Evolutionary conservation across 2,113 vertebrate species (phyloP), one percentile per base, ranked within the genome.

Genomic region (Ciconia stormi): DNA sequence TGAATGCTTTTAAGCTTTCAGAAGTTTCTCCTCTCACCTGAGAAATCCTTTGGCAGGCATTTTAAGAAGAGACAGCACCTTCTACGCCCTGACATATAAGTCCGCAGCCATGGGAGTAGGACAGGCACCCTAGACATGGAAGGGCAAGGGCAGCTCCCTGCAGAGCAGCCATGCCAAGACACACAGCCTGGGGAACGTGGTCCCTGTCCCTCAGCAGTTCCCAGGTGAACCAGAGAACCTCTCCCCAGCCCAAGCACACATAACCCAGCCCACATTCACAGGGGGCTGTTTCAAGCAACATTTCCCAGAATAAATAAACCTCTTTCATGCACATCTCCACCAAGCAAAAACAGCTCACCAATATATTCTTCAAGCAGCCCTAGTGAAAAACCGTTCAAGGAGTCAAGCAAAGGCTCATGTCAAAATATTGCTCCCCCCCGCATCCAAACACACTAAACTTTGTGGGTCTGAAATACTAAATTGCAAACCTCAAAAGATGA

Each of bases 181-280:
- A 5, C 20, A 10, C 27, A 78, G 0, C 15, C 23, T 13, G 15
- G 18, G 16, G 20, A 82, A 67, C 2, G 1, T 3, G 7, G 9
- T 87, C 7, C 46, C 67, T 25, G 22, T 29, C 23, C 8, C 13
- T 62, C 79, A 73, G 47, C 42, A 77, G 38, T 13, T 87, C n/a
- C 72, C 52, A 74, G 26, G 10, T 12, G 23, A 81, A 38, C 9
- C 3, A 0, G 6, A 47, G 40, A 58, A 66, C 30, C 30, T 76
- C 9, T 72, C 11, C 74, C 8, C 27, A 77, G 2, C 8, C 10
- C 49, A 82, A 61, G 44, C 32, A 49, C 4, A 29, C 19, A 32
- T 79, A 92, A 63, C 20, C 7, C 40, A 89, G 30, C 30, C 26
- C 13, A 16, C 1, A 2, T 36, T 74, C 55, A 53, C 4, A 55